phyloP scores from a whole-genome alignment of 2,797 vertebrate species.

The Tenualosa ilisha region DNA sequence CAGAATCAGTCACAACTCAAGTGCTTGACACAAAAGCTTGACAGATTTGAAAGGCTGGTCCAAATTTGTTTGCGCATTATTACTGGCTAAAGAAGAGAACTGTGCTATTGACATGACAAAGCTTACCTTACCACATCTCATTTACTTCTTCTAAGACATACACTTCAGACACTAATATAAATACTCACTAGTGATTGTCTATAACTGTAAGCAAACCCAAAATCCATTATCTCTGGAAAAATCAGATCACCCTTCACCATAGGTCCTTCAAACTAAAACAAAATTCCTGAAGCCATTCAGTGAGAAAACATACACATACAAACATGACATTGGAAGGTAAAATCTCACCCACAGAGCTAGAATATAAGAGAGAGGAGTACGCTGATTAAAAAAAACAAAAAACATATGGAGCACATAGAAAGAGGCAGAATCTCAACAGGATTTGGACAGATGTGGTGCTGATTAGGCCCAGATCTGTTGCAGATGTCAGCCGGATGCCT shows the following conservation, averaged over 20 bases:
- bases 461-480: neutral
- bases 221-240: neutral
- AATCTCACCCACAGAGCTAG: constrained; percentile 2
- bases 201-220: constrained; percentile 22
- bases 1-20: constrained; percentile 24
- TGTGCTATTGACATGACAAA: neutral
- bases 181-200: constrained; percentile 36
- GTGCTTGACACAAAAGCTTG: neutral
- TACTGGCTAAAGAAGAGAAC: neutral
- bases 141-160: constrained; percentile 30
- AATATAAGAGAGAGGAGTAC: constrained; percentile 27
- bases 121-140: constrained; percentile 13
- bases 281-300: neutral
- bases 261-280: neutral
- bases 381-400: neutral
- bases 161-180: constrained; percentile 1
- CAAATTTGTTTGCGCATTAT: constrained; percentile 32
- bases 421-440: neutral
- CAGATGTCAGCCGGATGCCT: neutral
- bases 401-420: neutral
- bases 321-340: neutral
- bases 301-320: neutral
- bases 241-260: neutral
- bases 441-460: neutral
- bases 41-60: constrained; percentile 17